Evolutionary conservation across 2,797 vertebrate species (phyloP).

Genomic region (Poecilia gillii): DNA sequence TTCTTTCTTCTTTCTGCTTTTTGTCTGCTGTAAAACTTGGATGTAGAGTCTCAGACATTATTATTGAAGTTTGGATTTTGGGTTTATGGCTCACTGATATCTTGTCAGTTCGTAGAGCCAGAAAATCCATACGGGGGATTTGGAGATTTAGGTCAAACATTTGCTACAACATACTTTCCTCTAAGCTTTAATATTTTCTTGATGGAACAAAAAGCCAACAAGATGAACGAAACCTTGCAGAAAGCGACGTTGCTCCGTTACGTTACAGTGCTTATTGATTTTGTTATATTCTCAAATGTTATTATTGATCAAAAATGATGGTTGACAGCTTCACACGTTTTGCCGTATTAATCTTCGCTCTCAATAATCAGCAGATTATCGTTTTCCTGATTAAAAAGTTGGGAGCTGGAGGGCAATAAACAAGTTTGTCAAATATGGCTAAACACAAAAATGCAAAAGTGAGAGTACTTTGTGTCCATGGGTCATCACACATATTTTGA

Average conservation of each 20-base stretch:
- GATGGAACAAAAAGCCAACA: slow-evolving; percentile 2
- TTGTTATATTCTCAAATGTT: background rate
- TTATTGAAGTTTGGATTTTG: slow-evolving; percentile 44
- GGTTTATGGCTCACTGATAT: slow-evolving; percentile 24
- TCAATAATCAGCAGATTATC: background rate
- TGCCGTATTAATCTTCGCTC: background rate
- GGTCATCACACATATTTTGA: background rate
- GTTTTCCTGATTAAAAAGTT: background rate
- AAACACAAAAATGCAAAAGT: background rate
- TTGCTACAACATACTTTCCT: slow-evolving; percentile 17
- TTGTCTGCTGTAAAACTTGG: slow-evolving; percentile 20
- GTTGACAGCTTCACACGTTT: background rate
- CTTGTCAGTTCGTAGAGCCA: slow-evolving; percentile 29
- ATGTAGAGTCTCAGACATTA: slow-evolving; percentile 30
- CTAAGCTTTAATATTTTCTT: slow-evolving; percentile 12
- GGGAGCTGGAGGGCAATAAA: background rate
- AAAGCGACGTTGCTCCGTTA: background rate
- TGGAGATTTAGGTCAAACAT: slow-evolving; percentile 26
- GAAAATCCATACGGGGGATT: slow-evolving; percentile 38
- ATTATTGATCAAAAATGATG: background rate
- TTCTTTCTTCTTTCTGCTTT: too few species aligned
- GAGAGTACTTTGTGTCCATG: background rate
- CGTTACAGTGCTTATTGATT: background rate
- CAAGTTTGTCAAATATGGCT: background rate
- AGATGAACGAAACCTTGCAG: background rate